Evolutionary conservation across 2,888 invertebrate species (phyloP).

Genomic region (Pollenia angustigena): DNA sequence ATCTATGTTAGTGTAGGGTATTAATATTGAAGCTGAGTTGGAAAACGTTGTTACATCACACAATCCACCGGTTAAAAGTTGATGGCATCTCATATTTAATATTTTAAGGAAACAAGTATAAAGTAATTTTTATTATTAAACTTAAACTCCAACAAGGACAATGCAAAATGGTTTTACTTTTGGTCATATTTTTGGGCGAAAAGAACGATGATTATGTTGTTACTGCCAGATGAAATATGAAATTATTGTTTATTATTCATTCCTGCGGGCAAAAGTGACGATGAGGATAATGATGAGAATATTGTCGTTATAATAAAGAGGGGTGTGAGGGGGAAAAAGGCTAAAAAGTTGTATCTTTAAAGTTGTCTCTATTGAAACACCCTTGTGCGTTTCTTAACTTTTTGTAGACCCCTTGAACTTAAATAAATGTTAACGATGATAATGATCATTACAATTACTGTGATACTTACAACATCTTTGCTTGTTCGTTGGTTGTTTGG

Average conservation of each 20-base stretch:
- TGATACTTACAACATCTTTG: conserved; percentile 1
- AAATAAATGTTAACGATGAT: conserved; percentile 12
- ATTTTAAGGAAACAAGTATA: conserved; percentile 22
- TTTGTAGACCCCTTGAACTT: neutral
- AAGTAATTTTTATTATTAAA: conserved; percentile 39
- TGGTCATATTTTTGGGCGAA: conserved; percentile 35
- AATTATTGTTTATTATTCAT: neutral
- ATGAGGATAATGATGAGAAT: neutral
- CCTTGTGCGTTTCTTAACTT: too few species aligned
- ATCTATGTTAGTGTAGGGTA: too few species aligned
- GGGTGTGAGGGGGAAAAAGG: neutral
- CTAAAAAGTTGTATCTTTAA: neutral
- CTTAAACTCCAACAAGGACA: conserved; percentile 40
- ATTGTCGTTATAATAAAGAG: neutral
- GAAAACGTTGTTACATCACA: conserved; percentile 2
- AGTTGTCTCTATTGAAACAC: neutral
- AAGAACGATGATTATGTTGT: neutral
- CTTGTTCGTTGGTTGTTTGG: conserved; percentile 17
- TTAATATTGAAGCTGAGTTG: neutral
- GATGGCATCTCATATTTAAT: conserved; percentile 14
- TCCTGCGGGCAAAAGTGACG: neutral
- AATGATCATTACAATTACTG: conserved; percentile 20
- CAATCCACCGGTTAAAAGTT: conserved; percentile 13
- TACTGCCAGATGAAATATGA: neutral
- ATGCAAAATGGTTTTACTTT: conserved; percentile 48